Evolutionary conservation across 2,113 vertebrate species (phyloP).

Genomic region (Diadophis punctatus): DNA sequence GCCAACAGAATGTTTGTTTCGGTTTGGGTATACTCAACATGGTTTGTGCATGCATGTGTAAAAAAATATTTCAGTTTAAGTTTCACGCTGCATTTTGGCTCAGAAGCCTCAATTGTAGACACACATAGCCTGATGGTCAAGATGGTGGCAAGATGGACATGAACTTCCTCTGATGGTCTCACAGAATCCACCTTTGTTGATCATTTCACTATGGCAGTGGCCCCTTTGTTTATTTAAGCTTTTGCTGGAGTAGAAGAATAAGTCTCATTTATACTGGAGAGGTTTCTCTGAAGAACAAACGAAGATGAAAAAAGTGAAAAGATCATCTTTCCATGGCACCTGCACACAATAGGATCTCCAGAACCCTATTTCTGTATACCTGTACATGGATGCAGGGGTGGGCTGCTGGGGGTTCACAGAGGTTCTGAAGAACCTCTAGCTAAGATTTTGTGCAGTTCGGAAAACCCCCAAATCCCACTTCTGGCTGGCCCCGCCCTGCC

Average conservation of each 20-base stretch:
- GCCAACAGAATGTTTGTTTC: not conserved
- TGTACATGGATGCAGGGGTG: too few species aligned
- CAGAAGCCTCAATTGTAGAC: not conserved
- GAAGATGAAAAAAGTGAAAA: slow-evolving; percentile 5
- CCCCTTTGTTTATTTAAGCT: slow-evolving; percentile 29
- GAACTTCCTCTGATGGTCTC: slow-evolving; percentile 5
- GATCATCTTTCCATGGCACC: not conserved
- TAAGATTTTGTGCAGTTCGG: too few species aligned
- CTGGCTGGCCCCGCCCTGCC: too few species aligned
- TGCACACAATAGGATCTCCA: not conserved
- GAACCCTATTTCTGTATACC: not conserved
- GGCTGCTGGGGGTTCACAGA: too few species aligned
- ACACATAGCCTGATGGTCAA: not conserved
- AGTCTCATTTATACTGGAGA: slow-evolving; percentile 14
- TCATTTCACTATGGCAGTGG: not conserved
- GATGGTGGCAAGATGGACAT: slow-evolving; percentile 9
- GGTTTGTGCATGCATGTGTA: not conserved
- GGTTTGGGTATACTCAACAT: not conserved
- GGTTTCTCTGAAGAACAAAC: slow-evolving; percentile 4
- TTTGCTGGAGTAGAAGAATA: slow-evolving; percentile 17
- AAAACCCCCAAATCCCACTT: too few species aligned
- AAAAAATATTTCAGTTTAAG: not conserved
- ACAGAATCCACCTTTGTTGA: slow-evolving; percentile 14
- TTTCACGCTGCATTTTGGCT: slow-evolving; percentile 1
- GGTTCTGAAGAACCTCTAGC: too few species aligned